Evolutionary conservation across 2,888 invertebrate genomes (phyloP).

Genomic region (Limnephilus rhombicus): DNA sequence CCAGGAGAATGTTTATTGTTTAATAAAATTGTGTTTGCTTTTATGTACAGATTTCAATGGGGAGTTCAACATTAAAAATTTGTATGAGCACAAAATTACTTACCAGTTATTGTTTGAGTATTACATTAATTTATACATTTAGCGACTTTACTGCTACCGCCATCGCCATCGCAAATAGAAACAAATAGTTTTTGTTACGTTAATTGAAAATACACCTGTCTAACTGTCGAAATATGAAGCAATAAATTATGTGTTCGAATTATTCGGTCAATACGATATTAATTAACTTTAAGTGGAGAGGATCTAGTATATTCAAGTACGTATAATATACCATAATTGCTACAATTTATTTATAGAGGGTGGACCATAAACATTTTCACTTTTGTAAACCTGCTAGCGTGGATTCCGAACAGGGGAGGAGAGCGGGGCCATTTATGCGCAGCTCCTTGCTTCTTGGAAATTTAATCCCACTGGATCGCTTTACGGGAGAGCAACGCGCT

Average conservation of each 20-base stretch:
- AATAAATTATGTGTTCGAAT: not conserved
- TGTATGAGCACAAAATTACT: not conserved
- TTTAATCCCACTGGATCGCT: no score
- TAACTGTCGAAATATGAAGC: not conserved
- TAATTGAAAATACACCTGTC: not conserved
- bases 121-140: not conserved
- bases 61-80: not conserved
- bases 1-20: not conserved
- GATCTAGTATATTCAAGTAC: not conserved
- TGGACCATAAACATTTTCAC: no score
- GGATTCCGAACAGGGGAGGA: no score
- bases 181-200: not conserved
- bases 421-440: no score
- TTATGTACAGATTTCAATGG: not conserved
- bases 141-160: not conserved
- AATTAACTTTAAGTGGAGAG: not conserved
- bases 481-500: no score
- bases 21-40: not conserved
- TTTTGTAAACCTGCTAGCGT: no score
- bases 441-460: no score
- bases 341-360: no score
- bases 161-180: not conserved
- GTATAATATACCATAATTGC: no score
- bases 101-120: not conserved
- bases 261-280: not conserved